Conservation (phyloP, 2,113 vertebrate species). For the Protobothrops flavoviridis region DNA sequence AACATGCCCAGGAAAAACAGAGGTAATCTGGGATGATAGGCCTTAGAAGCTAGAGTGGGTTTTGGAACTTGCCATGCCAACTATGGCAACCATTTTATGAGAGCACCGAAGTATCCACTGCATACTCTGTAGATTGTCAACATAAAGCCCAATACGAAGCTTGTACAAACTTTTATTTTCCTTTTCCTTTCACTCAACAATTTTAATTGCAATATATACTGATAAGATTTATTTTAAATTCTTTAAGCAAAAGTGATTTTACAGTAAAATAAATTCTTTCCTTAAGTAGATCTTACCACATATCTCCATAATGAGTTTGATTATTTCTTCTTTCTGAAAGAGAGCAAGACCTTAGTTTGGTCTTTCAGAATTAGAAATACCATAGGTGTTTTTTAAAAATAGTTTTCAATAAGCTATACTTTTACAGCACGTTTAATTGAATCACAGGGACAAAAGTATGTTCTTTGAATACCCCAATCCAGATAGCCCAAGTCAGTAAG, state of each 20-base stretch:
- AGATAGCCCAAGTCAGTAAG: neutral
- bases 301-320: slow-evolving; percentile 83
- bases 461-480: neutral
- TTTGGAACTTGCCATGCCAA: neutral
- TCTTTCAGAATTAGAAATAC: neutral
- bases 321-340: slow-evolving; percentile 83
- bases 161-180: neutral
- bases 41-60: neutral
- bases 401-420: neutral
- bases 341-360: slow-evolving; percentile 1
- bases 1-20: neutral
- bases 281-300: slow-evolving; percentile 76
- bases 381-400: neutral
- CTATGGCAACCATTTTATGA: neutral
- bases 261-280: neutral
- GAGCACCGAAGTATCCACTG: neutral
- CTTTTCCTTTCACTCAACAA: neutral
- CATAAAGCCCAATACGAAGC: neutral
- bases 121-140: neutral
- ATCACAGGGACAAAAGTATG: neutral
- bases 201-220: neutral
- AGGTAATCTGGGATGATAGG: neutral
- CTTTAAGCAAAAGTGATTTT: neutral
- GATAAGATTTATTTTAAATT: neutral
- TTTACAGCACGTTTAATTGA: neutral